phyloP scores from a whole-genome alignment of 2,797 vertebrate genomes.

The Microtus californicus region DNA sequence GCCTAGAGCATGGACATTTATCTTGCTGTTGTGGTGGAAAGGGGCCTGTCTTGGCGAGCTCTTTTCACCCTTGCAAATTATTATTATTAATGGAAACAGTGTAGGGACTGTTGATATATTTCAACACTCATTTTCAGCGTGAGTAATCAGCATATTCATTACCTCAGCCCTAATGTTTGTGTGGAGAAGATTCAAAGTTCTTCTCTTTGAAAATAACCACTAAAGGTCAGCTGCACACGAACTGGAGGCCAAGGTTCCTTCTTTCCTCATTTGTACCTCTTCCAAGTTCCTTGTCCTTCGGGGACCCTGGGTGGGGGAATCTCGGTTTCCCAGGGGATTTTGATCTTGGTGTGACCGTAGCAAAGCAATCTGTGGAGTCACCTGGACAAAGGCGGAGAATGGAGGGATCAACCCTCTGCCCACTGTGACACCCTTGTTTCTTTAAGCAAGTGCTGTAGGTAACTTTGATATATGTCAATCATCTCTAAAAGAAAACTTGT shows the following conservation, averaged over 20 bases:
- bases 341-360: background rate
- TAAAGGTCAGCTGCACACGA: background rate
- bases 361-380: background rate
- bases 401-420: background rate
- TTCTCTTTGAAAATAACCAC: background rate
- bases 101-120: background rate
- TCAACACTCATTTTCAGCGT: background rate
- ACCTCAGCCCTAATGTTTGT: background rate
- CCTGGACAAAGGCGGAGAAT: background rate
- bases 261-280: background rate
- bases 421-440: background rate
- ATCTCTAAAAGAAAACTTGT: constrained; percentile 32
- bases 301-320: background rate
- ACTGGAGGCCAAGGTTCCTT: background rate
- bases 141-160: background rate
- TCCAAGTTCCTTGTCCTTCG: background rate
- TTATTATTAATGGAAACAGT: background rate
- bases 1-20: background rate
- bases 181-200: background rate
- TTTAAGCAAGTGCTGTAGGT: background rate
- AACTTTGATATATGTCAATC: background rate
- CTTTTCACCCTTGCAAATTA: background rate
- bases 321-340: background rate
- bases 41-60: background rate
- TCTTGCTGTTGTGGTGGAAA: background rate